Conservation (phyloP, 2,797 vertebrate genomes). For the Intellagama lesueurii region DNA sequence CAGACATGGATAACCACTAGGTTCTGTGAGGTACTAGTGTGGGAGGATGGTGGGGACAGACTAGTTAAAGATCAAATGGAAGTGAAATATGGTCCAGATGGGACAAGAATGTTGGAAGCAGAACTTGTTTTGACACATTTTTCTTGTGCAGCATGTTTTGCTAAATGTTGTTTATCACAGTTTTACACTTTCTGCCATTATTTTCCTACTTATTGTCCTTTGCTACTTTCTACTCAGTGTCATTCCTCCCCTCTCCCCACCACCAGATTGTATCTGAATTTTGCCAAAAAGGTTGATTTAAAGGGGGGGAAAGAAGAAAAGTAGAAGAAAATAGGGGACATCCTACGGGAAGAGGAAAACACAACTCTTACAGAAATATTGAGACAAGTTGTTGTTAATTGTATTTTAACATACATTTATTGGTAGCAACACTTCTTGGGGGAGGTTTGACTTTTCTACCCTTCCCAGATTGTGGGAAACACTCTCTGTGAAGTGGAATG, state of each 20-base stretch:
- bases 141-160: not conserved
- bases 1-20: no score
- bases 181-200: not conserved
- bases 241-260: no score
- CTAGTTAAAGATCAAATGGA: not conserved
- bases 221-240: not conserved
- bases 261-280: no score
- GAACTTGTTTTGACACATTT: not conserved
- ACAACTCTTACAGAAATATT: not conserved
- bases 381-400: not conserved
- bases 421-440: not conserved
- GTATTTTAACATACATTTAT: not conserved
- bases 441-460: not conserved
- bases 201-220: slow-evolving; percentile 6
- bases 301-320: not conserved
- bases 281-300: not conserved
- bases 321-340: not conserved
- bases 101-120: not conserved
- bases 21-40: not conserved
- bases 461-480: not conserved
- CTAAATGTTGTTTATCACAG: slow-evolving; percentile 14
- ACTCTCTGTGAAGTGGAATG: not conserved
- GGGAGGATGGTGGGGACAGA: not conserved
- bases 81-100: slow-evolving; percentile 5
- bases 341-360: not conserved